phyloP scores from a whole-genome alignment of 1,140 invertebrate species.

The Triops cancriformis region DNA sequence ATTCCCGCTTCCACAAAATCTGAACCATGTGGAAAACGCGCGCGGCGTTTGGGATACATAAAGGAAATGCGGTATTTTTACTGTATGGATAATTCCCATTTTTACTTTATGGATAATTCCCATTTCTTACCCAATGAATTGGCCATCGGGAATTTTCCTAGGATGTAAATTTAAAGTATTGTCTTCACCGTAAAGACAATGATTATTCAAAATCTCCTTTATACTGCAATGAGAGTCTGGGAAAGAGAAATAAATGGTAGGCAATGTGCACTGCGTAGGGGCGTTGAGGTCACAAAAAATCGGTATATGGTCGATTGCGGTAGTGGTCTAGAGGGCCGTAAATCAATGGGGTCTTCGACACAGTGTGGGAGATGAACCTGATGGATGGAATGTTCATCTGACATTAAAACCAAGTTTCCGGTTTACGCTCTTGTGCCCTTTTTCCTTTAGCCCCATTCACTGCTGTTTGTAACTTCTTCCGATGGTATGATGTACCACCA shows the following conservation, averaged over 20 bases:
- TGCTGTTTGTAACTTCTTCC: background rate
- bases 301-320: slow-evolving; percentile 7
- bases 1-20: background rate
- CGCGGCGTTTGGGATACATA: no score
- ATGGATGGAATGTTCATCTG: background rate
- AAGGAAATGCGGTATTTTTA: no score
- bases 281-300: background rate
- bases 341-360: slow-evolving; percentile 6
- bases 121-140: no score
- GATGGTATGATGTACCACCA: background rate
- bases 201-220: background rate
- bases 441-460: background rate
- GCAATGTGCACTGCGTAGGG: background rate
- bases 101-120: no score
- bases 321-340: background rate
- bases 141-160: no score
- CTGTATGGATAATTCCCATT: no score
- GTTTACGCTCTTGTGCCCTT: background rate
- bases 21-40: background rate
- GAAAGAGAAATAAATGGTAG: background rate
- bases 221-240: background rate
- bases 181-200: no score
- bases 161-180: no score
- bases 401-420: slow-evolving; percentile 14
- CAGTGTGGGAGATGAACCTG: background rate